Percentiles rank a stretch among this genome's conserved stretches.
Evolutionary conservation across 2,113 vertebrate species (phyloP).

Genomic region (Tupaia chinensis): DNA sequence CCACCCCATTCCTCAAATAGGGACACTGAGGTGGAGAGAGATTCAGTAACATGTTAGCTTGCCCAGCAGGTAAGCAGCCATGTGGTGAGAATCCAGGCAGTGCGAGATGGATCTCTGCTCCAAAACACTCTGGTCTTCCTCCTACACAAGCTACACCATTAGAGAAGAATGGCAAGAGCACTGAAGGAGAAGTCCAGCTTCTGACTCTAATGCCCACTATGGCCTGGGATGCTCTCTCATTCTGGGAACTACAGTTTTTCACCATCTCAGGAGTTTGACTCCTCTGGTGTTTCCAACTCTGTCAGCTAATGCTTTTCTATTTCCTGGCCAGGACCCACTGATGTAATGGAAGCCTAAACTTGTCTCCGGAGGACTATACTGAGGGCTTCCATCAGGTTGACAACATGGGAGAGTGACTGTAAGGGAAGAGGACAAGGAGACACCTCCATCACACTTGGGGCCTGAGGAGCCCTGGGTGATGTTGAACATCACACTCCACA

Average conservation of each 20-base stretch:
- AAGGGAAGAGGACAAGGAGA: not conserved
- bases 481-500: not conserved
- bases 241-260: not conserved
- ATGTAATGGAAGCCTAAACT: not conserved
- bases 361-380: not conserved
- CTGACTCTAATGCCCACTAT: fast-evolving
- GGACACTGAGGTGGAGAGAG: not conserved
- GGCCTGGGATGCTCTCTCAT: not conserved
- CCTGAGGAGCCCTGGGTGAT: not conserved
- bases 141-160: not conserved
- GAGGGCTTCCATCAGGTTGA: not conserved
- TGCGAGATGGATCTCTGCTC: not conserved
- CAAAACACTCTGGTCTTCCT: not conserved
- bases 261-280: not conserved
- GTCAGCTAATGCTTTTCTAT: not conserved
- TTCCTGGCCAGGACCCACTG: not conserved
- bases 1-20: not conserved
- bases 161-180: not conserved
- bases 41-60: not conserved
- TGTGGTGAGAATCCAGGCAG: not conserved
- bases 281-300: not conserved
- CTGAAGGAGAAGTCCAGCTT: fast-evolving
- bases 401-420: not conserved
- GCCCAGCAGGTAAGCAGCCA: not conserved
- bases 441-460: not conserved